Conservation (phyloP, 2,888 invertebrate genomes). For the Drosophila putrida region DNA sequence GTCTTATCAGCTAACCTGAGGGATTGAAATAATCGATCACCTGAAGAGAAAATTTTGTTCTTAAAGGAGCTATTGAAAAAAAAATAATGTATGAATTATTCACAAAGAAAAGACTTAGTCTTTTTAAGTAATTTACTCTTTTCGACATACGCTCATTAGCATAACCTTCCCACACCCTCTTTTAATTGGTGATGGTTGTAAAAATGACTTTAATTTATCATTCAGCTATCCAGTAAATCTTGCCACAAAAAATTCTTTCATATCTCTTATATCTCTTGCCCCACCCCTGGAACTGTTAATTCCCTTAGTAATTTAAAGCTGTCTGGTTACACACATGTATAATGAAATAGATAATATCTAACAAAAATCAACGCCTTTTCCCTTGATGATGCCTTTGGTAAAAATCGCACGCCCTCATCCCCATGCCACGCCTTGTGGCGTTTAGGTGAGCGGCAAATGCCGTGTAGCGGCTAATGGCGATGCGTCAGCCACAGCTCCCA, state of each 20-base stretch:
- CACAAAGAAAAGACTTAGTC: background rate
- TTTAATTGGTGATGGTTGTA: background rate
- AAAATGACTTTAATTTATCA: background rate
- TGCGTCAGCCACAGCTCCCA: slow-evolving; percentile 75
- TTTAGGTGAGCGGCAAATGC: slow-evolving; percentile 70
- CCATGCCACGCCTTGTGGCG: slow-evolving; percentile 47
- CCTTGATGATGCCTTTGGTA: slow-evolving; percentile 22
- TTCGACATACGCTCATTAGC: background rate
- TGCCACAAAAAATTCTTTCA: background rate
- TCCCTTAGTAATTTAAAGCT: slow-evolving; percentile 51
- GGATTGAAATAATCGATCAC: no score
- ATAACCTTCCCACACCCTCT: background rate
- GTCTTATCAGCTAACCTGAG: no score
- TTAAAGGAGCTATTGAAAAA: no score
- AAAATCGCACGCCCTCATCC: background rate
- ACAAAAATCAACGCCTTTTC: slow-evolving; percentile 43
- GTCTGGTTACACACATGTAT: slow-evolving; percentile 17
- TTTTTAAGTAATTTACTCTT: background rate
- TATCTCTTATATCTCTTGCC: background rate
- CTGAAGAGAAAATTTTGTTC: no score
- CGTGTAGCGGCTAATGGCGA: slow-evolving; percentile 73
- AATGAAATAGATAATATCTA: slow-evolving; percentile 44
- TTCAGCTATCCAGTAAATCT: background rate
- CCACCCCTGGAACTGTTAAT: slow-evolving; percentile 18
- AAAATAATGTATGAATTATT: no score